Evolutionary conservation across 1,140 invertebrate species (phyloP).

Genomic region (Tetraneura akinire): DNA sequence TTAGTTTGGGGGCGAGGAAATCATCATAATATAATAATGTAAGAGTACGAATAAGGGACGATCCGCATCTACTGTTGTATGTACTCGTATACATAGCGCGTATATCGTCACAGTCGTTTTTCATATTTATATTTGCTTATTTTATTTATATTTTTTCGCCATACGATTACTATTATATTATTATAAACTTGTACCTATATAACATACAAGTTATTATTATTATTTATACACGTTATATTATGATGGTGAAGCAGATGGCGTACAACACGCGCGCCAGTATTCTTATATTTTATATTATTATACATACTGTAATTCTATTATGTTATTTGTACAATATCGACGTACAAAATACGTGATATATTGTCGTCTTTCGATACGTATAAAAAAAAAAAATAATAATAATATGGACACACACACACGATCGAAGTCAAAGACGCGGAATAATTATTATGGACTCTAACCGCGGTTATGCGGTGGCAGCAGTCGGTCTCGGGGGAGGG

Average conservation of each 20-base stretch:
- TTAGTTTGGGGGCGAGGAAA: neutral
- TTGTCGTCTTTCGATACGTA: neutral
- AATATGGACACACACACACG: neutral
- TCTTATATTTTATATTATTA: neutral
- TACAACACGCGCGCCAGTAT: neutral
- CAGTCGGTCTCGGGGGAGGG: neutral
- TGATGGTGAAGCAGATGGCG: neutral
- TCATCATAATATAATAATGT: neutral
- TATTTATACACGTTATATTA: neutral
- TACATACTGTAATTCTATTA: neutral
- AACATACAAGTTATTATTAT: neutral
- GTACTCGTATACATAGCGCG: neutral
- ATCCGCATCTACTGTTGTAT: neutral
- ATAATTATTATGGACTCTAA: slow-evolving; percentile 40
- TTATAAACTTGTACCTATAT: neutral
- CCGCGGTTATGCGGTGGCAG: neutral
- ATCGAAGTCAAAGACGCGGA: slow-evolving; percentile 46
- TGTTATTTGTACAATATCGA: neutral
- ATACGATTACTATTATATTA: slow-evolving; percentile 1
- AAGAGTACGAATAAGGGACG: too few relatives aligned
- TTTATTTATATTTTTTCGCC: neutral
- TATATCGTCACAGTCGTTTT: neutral
- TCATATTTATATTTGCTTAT: slow-evolving; percentile 24
- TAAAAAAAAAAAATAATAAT: neutral
- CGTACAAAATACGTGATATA: neutral